Conservation (phyloP, 2,888 invertebrate species). For the Bembecia ichneumoniformis region DNA sequence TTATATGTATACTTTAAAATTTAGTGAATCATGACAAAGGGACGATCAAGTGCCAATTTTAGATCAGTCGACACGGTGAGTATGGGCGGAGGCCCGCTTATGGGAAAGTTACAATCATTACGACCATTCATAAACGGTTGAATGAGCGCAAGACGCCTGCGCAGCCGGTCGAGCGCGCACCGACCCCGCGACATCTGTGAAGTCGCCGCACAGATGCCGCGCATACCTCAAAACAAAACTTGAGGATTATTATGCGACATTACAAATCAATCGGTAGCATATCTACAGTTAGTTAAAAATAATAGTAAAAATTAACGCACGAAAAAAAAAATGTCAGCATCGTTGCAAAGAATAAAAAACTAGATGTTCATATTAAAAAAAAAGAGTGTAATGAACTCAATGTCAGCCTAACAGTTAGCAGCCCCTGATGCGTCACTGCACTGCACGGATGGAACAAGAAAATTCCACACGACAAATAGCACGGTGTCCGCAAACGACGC, state of each 20-base stretch:
- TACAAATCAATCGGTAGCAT: too few relatives aligned
- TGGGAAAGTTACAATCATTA: slow-evolving; percentile 64
- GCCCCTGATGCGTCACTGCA: slow-evolving; percentile 51
- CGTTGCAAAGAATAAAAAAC: too few relatives aligned
- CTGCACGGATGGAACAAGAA: slow-evolving; percentile 39
- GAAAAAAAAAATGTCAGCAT: too few relatives aligned
- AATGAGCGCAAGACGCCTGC: slow-evolving; percentile 58
- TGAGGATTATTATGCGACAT: not conserved
- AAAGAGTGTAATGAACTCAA: slow-evolving; percentile 57
- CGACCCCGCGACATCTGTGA: slow-evolving; percentile 41
- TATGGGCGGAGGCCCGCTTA: slow-evolving; percentile 45
- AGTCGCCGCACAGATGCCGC: slow-evolving; percentile 31
- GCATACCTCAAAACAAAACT: slow-evolving; percentile 6
- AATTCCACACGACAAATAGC: slow-evolving; percentile 55
- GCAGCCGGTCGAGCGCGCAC: slow-evolving; percentile 39
- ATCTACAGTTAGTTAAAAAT: too few relatives aligned
- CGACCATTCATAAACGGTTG: slow-evolving; percentile 66
- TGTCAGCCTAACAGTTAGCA: slow-evolving; percentile 51
- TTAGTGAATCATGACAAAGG: not conserved
- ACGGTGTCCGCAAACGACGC: slow-evolving; percentile 56
- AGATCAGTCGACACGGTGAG: not conserved
- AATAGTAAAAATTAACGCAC: too few relatives aligned
- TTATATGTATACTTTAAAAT: too few relatives aligned
- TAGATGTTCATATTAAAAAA: not conserved
- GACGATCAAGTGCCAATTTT: not conserved